These are phyloP conservation scores for Aphis craccivora DNA, from an alignment of 1,140 invertebrate species.

Conservation along the genomic window DNA sequence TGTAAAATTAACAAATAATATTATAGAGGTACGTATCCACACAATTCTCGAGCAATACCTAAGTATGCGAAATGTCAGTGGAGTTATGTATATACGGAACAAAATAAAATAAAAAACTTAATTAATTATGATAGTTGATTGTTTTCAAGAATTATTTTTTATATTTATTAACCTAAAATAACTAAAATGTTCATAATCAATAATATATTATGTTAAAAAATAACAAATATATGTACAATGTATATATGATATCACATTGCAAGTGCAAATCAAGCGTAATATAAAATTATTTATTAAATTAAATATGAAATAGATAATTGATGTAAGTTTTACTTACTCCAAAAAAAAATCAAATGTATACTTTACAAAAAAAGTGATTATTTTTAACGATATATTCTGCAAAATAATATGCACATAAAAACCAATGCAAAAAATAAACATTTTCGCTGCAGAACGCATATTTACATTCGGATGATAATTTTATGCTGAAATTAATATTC, in stretches of 20 bases:
- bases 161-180: too few species aligned
- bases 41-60: too few species aligned
- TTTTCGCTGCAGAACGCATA: neutral
- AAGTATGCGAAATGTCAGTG: neutral
- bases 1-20: neutral
- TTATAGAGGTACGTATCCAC: neutral
- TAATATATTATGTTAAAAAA: neutral
- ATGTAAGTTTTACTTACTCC: too few species aligned
- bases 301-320: neutral
- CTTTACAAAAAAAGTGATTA: neutral
- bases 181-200: neutral
- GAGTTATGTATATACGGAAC: neutral
- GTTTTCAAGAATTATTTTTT: neutral
- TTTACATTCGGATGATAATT: neutral
- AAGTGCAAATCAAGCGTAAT: neutral
- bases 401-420: constrained; percentile 11
- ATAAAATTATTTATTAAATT: neutral
- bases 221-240: neutral
- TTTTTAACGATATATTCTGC: neutral
- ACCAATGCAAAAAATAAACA: neutral
- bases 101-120: neutral
- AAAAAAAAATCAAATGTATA: neutral
- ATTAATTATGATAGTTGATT: neutral
- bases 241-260: neutral
- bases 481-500: constrained; percentile 23